phyloP scores from a whole-genome alignment of 2,113 vertebrate genomes.

The Indicator maculatus region DNA sequence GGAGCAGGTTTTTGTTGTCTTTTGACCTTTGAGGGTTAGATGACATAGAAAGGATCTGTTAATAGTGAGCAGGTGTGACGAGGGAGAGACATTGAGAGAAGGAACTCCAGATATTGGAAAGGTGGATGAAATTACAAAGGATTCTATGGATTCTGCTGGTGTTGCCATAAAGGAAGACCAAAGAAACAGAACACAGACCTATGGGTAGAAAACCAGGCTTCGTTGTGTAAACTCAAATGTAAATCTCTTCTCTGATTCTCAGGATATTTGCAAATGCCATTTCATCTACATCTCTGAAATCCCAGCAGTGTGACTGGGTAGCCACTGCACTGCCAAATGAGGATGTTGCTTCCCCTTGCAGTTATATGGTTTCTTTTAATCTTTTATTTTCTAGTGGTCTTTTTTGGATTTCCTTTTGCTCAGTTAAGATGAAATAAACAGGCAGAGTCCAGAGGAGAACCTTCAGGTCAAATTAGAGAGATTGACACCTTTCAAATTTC shows the following conservation, averaged over 20 bases:
- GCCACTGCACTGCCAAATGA: fast-evolving
- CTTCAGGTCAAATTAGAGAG: background rate
- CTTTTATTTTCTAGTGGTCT: background rate
- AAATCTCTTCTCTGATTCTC: background rate
- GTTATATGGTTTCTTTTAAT: background rate
- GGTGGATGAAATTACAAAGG: no score
- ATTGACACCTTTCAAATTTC: background rate
- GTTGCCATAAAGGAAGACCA: no score
- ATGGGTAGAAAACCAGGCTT: background rate
- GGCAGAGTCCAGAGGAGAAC: background rate
- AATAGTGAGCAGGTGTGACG: no score
- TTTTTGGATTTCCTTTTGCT: background rate
- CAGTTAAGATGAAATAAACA: background rate
- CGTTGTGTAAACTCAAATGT: background rate
- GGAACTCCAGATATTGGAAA: no score
- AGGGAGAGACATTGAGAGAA: no score
- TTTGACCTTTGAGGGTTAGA: background rate
- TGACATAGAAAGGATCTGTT: background rate
- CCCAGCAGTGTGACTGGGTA: background rate
- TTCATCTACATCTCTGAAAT: background rate
- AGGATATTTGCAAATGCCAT: background rate
- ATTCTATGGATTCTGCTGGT: no score
- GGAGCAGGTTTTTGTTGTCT: background rate
- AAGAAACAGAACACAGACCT: background rate
- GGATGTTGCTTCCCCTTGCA: background rate